Evolutionary conservation across 1,140 invertebrate species (phyloP), one percentile per base, ranked within the genome.

Genomic region (Aporrectodea caliginosa): DNA sequence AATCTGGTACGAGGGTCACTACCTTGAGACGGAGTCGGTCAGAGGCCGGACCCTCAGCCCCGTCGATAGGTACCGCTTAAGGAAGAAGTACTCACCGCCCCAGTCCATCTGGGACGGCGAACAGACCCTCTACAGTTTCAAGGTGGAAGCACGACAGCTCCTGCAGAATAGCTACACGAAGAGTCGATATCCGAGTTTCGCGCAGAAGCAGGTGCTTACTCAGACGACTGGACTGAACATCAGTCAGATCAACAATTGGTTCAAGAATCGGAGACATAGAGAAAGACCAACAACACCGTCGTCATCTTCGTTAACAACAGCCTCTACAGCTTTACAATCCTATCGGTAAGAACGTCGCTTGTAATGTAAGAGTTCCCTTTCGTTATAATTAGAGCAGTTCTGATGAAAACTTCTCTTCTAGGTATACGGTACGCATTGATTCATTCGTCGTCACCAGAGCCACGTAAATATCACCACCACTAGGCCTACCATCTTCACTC

Each of bases 21-120:
- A 92, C 84, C 93, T 96, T 85, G 96, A 99, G 89, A 96, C 97
- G 29, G 97, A 99, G 90, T 94, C 96, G 90, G 89, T 98, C 32
- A 90, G 97, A 81, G 96, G 96, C 80, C 91, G 95, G 88, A 94
- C 95, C 69, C 90, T 98, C 78, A 97, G 97, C 34, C 94, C 95
- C 72, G 93, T 96, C 85, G 92, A 92, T 72, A 99, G 99, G 90
- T 99, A 99, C 90, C 90, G 98, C 43, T 95, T 99, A n/a, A 90
- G 98, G 58, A 92, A 96, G 87, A 99, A 99, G 90, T 98, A 97
- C 88, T 97, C 97, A 1, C 88, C 99, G 81, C 98, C 98, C 2
- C 89, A 95, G 82, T 98, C 97, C 43, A 99, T 99, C 84, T 99
- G 97, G 98, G 97, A 99, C 86, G 97, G 98, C 34, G 98, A 99